Base-by-base conservation (phyloP, 2,113 vertebrate genomes). In the Glaucomys volans region DNA sequence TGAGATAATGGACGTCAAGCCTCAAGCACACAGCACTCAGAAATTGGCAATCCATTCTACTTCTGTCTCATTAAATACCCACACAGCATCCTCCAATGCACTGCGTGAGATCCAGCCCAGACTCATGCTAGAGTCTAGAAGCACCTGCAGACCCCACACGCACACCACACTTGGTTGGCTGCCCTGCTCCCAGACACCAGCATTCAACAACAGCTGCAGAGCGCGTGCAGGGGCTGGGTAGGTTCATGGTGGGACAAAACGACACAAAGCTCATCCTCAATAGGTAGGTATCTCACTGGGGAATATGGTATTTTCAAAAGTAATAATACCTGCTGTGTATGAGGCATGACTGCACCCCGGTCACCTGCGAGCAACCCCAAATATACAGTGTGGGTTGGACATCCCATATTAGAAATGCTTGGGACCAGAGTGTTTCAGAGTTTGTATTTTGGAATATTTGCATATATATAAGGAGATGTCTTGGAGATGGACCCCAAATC, bases 11-110 rank as follows among this genome's bases (percentile, higher is more conserved):
- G 24, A 50, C 35, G 7, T 90, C 42, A 64, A 40, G 40, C 47
- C 18, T 24, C 5, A 11, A 37, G 37, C 8, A 0, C 40, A 4
- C 0, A 4, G 87, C 11, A 2, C 13, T 0, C 1, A 9, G 32
- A 18, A 17, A 52, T 8, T 12, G 10, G 35, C 13, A 35, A 40
- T 0, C 18, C 3, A 12, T 32, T 40, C 35, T 35, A 0, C 24
- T 26, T 52, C 47, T 28, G 2, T n/a, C n/a, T 40, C 72, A n/a
- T 75, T 30, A 5, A 22, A 54, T 16, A n/a, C 11, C 37, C 8
- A 7, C 5, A 30, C 44, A 90, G 37, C 50, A 7, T 11, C 10
- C 44, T 71, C 42, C 37, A 5, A 6, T 1, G 4, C 26, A 11
- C 64, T 0, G 2, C 17, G 0, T 0, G 17, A 35, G 59, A 20